phyloP scores from a whole-genome alignment of 2,113 vertebrate species.

The crab-eating macaque (Macaca fascicularis) region T2T-MFA8v1.1 NC_088387.1:3933501-3934000 shows the following conservation, averaged over 20 bases:
- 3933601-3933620: too few relatives aligned
- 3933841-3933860: background rate
- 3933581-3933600: too few relatives aligned
- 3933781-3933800: background rate
- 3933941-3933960: constrained; percentile 42
- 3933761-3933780: background rate
- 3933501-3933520: too few relatives aligned
- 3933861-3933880: background rate
- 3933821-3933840: background rate
- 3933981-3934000: background rate
- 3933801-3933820: background rate
- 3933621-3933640: background rate
- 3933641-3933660: background rate
- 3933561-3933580: too few relatives aligned
- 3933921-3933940: constrained; percentile 7
- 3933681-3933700: background rate
- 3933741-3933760: background rate
- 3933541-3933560: too few relatives aligned
- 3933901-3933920: background rate
- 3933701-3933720: background rate
- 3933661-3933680: background rate
- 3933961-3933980: constrained; percentile 13
- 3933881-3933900: background rate
- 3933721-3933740: constrained; percentile 13
- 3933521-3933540: too few relatives aligned